Percentiles rank a stretch among this genome's conserved stretches.
Evolutionary conservation across 2,797 vertebrate species (phyloP).

Genomic region (Erpetoichthys calabaricus): DNA sequence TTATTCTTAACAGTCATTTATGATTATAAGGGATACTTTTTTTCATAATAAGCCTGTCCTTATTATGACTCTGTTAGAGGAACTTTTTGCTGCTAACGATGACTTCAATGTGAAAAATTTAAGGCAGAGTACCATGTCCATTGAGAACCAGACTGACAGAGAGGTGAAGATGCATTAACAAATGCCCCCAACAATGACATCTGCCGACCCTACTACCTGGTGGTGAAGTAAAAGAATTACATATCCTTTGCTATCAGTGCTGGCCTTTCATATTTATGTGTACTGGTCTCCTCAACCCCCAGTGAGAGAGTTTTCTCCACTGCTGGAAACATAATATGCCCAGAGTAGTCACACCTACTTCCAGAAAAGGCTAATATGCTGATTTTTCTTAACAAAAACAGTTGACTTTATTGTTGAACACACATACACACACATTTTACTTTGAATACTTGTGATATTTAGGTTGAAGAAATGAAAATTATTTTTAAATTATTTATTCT

Average conservation of each 20-base stretch:
- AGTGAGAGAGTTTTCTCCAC: too few species aligned
- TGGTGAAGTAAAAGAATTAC: conserved; percentile 9
- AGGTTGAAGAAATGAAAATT: too few species aligned
- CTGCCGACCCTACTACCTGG: conserved; percentile 13
- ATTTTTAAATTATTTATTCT: too few species aligned
- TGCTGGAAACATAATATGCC: conserved; percentile 8
- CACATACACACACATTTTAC: too few species aligned
- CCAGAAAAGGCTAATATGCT: neutral
- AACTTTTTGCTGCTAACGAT: conserved; percentile 2
- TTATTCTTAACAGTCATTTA: too few species aligned
- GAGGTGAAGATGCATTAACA: neutral
- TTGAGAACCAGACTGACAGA: neutral
- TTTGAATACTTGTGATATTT: too few species aligned
- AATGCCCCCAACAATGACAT: conserved; percentile 6
- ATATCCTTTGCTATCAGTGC: conserved; percentile 11
- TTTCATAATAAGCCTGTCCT: too few species aligned
- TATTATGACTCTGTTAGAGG: neutral
- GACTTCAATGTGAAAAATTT: neutral
- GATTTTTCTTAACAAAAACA: too few species aligned
- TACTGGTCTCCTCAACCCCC: conserved; percentile 12
- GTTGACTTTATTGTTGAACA: too few species aligned
- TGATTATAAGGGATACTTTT: too few species aligned
- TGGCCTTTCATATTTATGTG: conserved; percentile 10
- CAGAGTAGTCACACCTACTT: neutral
- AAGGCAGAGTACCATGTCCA: neutral